phyloP scores from a whole-genome alignment of 2,888 invertebrate species.

The Pachliopta kotzebuea region DNA sequence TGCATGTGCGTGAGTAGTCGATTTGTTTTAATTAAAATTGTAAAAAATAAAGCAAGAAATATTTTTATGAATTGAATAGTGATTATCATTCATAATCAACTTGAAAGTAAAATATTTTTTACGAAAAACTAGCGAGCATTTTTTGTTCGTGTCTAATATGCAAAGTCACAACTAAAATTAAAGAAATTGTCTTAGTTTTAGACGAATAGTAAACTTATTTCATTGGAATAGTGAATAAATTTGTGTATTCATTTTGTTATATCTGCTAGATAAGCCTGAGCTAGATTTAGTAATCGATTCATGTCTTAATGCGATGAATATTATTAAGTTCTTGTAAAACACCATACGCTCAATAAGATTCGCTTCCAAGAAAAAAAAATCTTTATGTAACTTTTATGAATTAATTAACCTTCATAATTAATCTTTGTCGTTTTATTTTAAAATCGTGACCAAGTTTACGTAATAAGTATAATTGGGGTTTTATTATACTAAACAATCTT shows the following conservation, averaged over 20 bases:
- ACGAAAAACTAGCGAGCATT: neutral
- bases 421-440: neutral
- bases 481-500: too few relatives aligned
- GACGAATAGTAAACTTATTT: neutral
- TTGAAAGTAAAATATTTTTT: neutral
- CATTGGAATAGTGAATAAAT: neutral
- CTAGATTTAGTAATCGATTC: neutral
- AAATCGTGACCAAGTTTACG: neutral
- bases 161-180: neutral
- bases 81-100: neutral
- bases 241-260: neutral
- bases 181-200: neutral
- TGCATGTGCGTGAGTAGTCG: constrained; percentile 7
- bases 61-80: neutral
- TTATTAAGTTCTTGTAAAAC: constrained; percentile 8
- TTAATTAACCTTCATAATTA: constrained; percentile 17
- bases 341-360: constrained; percentile 7
- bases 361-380: constrained; percentile 3
- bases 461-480: neutral
- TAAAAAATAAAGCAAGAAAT: neutral
- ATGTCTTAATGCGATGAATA: constrained; percentile 11
- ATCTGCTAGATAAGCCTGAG: neutral
- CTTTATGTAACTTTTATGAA: constrained; percentile 11
- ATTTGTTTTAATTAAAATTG: constrained; percentile 2
- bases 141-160: neutral